Evolutionary conservation across 2,797 vertebrate genomes (phyloP).

Genomic region (Enteromius fasciolatus): DNA sequence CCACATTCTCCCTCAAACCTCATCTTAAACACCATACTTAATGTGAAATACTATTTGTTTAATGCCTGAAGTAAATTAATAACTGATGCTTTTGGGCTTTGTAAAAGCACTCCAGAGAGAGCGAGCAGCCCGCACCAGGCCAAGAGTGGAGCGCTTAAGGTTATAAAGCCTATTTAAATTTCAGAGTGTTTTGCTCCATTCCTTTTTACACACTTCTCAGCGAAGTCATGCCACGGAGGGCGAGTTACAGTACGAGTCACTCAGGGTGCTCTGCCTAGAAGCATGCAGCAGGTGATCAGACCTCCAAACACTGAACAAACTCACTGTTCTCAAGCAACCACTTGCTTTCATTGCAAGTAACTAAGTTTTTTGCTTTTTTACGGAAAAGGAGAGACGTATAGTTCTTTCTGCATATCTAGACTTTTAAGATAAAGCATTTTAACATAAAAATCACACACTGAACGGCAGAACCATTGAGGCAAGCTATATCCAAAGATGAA

Average conservation of each 20-base stretch:
- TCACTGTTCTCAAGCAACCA: neutral
- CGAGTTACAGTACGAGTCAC: conserved; percentile 19
- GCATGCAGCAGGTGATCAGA: conserved; percentile 33
- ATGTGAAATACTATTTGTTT: conserved; percentile 64
- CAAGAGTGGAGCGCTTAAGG: conserved; percentile 76
- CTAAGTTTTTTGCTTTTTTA: neutral
- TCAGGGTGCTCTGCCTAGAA: conserved; percentile 23
- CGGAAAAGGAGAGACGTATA: neutral
- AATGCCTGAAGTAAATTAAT: conserved; percentile 74
- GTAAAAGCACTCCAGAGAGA: conserved; percentile 77
- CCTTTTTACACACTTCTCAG: conserved; percentile 42
- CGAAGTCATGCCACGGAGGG: conserved; percentile 34
- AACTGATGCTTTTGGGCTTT: conserved; percentile 76
- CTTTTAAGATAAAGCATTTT: neutral
- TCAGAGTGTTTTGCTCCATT: conserved; percentile 70
- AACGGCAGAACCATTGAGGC: neutral
- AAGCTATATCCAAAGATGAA: conserved; percentile 1
- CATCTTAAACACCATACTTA: conserved; percentile 62
- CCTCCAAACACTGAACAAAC: neutral
- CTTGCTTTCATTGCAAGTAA: neutral
- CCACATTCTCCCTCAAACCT: conserved; percentile 35
- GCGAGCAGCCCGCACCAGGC: conserved; percentile 71
- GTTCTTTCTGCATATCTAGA: neutral
- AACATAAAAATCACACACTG: neutral
- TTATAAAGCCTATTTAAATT: conserved; percentile 82